Conservation (phyloP, 2,113 vertebrate genomes). For the Anolis sagrei region DNA sequence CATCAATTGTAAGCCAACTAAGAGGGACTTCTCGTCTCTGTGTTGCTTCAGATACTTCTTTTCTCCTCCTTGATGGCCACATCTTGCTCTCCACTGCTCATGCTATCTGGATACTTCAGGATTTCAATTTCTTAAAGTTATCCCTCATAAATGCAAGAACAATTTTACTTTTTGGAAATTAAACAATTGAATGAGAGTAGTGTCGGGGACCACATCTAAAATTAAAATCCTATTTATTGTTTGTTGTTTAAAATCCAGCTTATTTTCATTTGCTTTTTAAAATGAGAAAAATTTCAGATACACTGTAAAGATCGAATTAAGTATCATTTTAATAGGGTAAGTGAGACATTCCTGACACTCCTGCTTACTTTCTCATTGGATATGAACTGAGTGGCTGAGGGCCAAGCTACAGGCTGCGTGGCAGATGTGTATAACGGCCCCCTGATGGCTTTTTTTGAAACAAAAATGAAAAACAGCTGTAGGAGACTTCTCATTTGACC, state of each 20-base stretch:
- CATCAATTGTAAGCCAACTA: too few relatives aligned
- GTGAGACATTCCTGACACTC: background rate
- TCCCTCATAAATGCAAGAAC: background rate
- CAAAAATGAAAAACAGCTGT: background rate
- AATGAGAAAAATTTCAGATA: conserved; percentile 46
- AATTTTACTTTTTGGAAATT: background rate
- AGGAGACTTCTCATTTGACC: background rate
- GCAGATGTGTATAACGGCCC: background rate
- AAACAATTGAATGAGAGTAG: background rate
- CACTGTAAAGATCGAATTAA: conserved; percentile 2
- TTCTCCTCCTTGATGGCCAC: too few relatives aligned
- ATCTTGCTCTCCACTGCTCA: too few relatives aligned
- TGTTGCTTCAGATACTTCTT: too few relatives aligned
- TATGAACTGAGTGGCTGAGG: background rate
- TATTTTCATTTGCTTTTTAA: too few relatives aligned
- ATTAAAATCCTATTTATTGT: conserved; percentile 39
- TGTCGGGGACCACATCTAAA: background rate
- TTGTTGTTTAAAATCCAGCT: background rate
- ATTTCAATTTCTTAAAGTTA: background rate
- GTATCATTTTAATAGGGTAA: background rate
- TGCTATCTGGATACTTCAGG: background rate
- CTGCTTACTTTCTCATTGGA: background rate
- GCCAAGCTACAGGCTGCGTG: background rate
- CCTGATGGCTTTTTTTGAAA: background rate
- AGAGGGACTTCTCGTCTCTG: too few relatives aligned